Percentiles rank a stretch among this genome's conserved stretches.
Conservation (phyloP, 2,888 invertebrate species). For the Melanostoma mellinum region DNA sequence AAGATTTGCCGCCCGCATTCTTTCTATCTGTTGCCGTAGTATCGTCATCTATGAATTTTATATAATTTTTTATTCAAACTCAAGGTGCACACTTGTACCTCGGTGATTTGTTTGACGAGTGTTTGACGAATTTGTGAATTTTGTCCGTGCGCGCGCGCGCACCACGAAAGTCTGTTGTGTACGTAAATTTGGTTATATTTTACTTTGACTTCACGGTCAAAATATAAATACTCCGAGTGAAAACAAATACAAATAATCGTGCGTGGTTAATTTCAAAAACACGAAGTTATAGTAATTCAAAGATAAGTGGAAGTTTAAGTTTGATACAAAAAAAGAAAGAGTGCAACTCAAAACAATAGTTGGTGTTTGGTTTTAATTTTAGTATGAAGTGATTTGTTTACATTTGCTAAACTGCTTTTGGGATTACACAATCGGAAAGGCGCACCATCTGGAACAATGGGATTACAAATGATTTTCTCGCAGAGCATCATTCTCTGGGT, state of each 20-base stretch:
- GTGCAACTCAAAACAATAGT: slow-evolving; percentile 12
- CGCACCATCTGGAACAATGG: slow-evolving; percentile 46
- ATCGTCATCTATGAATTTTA: slow-evolving; percentile 32
- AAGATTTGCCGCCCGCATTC: slow-evolving; percentile 20
- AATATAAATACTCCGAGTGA: neutral
- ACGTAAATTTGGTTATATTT: slow-evolving; percentile 5
- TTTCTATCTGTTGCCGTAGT: neutral
- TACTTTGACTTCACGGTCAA: slow-evolving; percentile 41
- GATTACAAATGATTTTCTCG: slow-evolving; percentile 36
- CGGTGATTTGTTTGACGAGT: slow-evolving; percentile 42
- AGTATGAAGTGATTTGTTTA: slow-evolving; percentile 45
- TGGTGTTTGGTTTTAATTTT: slow-evolving; percentile 14
- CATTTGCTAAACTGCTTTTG: slow-evolving; percentile 10
- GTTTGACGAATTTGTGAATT: slow-evolving; percentile 41
- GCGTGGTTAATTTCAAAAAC: neutral
- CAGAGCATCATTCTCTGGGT: slow-evolving; percentile 59
- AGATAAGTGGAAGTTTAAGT: too few species aligned
- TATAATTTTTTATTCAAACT: slow-evolving; percentile 53
- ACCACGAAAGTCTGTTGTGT: slow-evolving; percentile 16
- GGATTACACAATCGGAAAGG: slow-evolving; percentile 55
- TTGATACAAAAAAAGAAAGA: neutral
- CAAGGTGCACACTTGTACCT: slow-evolving; percentile 59
- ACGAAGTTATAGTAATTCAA: too few species aligned
- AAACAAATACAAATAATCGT: slow-evolving; percentile 14
- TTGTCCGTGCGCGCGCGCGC: slow-evolving; percentile 15